phyloP scores from a whole-genome alignment of 2,797 vertebrate genomes.

The Potorous gilbertii region DNA sequence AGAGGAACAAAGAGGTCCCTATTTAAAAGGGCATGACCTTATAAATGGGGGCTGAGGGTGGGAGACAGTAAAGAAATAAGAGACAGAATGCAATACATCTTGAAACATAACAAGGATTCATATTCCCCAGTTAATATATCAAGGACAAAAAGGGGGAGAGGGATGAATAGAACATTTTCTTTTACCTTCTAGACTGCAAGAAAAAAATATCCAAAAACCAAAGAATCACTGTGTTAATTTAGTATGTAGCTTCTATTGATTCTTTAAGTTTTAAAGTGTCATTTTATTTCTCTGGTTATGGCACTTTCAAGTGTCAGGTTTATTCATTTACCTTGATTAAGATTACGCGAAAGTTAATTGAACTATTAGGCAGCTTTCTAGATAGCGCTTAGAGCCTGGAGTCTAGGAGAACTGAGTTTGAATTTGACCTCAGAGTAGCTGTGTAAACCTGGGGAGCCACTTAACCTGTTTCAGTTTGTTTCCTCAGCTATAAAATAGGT shows the following conservation, averaged over 20 bases:
- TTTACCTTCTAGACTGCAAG: constrained; percentile 26
- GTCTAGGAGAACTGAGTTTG: not conserved
- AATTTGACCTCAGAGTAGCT: not conserved
- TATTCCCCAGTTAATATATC: not conserved
- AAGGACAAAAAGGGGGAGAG: not conserved
- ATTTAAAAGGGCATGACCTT: constrained; percentile 14
- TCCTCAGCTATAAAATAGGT: not conserved
- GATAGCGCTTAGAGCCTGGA: not conserved
- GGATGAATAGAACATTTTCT: not conserved
- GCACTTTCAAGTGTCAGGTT: not conserved
- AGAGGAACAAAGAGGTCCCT: constrained; percentile 28
- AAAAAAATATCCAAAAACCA: constrained; percentile 25
- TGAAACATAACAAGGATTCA: not conserved
- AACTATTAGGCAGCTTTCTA: not conserved
- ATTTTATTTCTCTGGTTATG: not conserved
- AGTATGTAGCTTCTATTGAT: constrained; percentile 20
- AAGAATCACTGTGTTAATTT: not conserved
- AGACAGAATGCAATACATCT: not conserved
- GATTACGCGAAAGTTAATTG: not conserved
- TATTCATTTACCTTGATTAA: not conserved
- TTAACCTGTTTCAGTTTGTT: not conserved
- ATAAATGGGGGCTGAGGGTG: not conserved
- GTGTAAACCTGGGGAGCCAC: not conserved
- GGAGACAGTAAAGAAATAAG: not conserved
- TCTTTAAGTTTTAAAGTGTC: not conserved